A percentile compares a stretch with the other conserved stretches of the same genome.
phyloP scores from a whole-genome alignment of 1,140 invertebrate species.

The Archivesica marissinica region DNA sequence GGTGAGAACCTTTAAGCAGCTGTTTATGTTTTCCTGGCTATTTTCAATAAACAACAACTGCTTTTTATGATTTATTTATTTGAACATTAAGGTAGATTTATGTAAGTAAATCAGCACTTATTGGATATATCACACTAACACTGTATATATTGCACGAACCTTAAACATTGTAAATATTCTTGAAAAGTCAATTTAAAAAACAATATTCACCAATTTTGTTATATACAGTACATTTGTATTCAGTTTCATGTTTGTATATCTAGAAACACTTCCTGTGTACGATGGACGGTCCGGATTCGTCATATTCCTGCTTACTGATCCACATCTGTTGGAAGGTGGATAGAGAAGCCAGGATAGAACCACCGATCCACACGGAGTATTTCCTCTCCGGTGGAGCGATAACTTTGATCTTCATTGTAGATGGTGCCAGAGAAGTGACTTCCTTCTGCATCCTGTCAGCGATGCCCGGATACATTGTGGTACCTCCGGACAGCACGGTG shows the following conservation, averaged over 20 bases:
- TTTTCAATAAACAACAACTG: too few species aligned
- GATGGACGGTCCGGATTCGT: slow-evolving; percentile 85
- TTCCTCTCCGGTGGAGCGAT: slow-evolving; percentile 94
- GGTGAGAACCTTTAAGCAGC: too few species aligned
- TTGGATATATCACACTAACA: too few species aligned
- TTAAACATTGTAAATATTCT: too few species aligned
- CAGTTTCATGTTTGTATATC: background rate
- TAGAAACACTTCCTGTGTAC: slow-evolving; percentile 47
- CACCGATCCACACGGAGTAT: slow-evolving; percentile 86
- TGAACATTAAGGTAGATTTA: too few species aligned
- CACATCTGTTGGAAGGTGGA: slow-evolving; percentile 88
- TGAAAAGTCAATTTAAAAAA: too few species aligned
- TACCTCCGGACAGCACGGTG: slow-evolving; percentile 95
- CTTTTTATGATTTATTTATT: too few species aligned
- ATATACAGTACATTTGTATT: background rate
- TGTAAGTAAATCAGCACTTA: too few species aligned
- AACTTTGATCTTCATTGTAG: slow-evolving; percentile 92
- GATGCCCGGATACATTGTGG: slow-evolving; percentile 87
- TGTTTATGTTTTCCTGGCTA: too few species aligned
- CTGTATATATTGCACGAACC: too few species aligned
- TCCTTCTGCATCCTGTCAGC: slow-evolving; percentile 84
- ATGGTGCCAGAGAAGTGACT: slow-evolving; percentile 86
- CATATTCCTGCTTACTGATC: slow-evolving; percentile 90
- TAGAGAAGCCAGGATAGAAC: slow-evolving; percentile 84
- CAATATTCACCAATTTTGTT: too few species aligned